These are phyloP conservation scores for Syngnathus acus DNA, from an alignment of 2,797 vertebrate genomes.

Conservation along the genomic window DNA sequence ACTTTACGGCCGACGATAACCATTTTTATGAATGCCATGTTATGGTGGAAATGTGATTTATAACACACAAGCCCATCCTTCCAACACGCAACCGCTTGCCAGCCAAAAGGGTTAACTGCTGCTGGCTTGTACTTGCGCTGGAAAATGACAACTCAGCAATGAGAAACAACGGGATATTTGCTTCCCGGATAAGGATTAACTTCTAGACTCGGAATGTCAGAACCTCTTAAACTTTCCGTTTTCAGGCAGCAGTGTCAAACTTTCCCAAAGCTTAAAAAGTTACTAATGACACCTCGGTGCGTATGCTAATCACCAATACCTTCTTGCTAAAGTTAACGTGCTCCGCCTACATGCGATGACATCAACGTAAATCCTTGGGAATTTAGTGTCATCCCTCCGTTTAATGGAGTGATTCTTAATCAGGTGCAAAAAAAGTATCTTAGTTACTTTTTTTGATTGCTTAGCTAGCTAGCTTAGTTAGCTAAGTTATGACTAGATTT, in stretches of 20 bases:
- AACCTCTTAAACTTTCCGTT: slow-evolving; percentile 1
- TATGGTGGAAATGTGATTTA: slow-evolving; percentile 1
- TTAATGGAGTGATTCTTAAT: too few relatives aligned
- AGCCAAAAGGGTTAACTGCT: slow-evolving; percentile 3
- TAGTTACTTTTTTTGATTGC: too few relatives aligned
- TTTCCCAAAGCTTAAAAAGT: neutral
- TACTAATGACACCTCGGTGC: neutral
- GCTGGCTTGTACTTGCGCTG: neutral
- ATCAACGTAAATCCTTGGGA: too few relatives aligned
- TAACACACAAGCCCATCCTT: neutral
- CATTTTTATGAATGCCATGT: neutral
- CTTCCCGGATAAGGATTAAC: neutral
- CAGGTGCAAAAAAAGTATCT: too few relatives aligned
- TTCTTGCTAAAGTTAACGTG: neutral
- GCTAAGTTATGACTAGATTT: too few relatives aligned
- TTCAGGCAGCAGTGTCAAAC: neutral
- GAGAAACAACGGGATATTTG: neutral
- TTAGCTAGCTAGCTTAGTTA: too few relatives aligned
- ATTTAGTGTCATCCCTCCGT: too few relatives aligned
- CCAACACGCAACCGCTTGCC: neutral
- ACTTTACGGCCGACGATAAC: neutral
- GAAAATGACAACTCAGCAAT: neutral
- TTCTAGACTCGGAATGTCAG: neutral
- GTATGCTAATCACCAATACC: neutral
- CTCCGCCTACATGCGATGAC: neutral